A percentile compares a stretch with the other conserved stretches of the same genome.
Evolutionary conservation across 2,888 invertebrate genomes (phyloP).

Genomic region (Pristionchus arcanus): DNA sequence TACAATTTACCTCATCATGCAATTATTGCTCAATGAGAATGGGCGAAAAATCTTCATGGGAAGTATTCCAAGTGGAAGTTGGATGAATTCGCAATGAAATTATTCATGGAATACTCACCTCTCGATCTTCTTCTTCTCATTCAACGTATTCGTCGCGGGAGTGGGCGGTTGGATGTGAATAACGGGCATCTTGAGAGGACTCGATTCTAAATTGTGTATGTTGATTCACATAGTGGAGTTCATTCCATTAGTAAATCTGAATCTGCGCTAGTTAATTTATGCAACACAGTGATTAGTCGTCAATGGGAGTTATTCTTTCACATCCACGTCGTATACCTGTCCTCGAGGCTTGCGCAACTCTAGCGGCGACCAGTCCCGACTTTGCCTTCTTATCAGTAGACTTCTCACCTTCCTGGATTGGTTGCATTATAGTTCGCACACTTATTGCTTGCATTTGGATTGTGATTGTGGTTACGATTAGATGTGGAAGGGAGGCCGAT

Average conservation of each 20-base stretch:
- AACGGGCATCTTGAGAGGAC: slow-evolving; percentile 30
- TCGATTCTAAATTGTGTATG: background rate
- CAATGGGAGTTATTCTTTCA: background rate
- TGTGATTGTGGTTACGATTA: background rate
- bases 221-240: too few relatives aligned
- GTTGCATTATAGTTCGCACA: background rate
- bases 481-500: slow-evolving; percentile 14
- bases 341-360: slow-evolving; percentile 11
- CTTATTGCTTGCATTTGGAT: slow-evolving; percentile 13
- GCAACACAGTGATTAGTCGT: background rate
- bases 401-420: slow-evolving; percentile 40
- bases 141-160: background rate
- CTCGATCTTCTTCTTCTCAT: slow-evolving; percentile 40
- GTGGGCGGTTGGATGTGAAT: slow-evolving; percentile 47
- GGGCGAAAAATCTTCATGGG: too few relatives aligned
- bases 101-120: background rate
- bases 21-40: background rate
- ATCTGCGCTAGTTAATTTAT: too few relatives aligned
- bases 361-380: background rate
- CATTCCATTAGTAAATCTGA: too few relatives aligned
- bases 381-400: slow-evolving; percentile 14
- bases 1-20: background rate
- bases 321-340: background rate
- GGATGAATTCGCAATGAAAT: too few relatives aligned
- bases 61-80: too few relatives aligned